phyloP scores from a whole-genome alignment of 1,140 invertebrate genomes.

The Drosophila navojoa region DNA sequence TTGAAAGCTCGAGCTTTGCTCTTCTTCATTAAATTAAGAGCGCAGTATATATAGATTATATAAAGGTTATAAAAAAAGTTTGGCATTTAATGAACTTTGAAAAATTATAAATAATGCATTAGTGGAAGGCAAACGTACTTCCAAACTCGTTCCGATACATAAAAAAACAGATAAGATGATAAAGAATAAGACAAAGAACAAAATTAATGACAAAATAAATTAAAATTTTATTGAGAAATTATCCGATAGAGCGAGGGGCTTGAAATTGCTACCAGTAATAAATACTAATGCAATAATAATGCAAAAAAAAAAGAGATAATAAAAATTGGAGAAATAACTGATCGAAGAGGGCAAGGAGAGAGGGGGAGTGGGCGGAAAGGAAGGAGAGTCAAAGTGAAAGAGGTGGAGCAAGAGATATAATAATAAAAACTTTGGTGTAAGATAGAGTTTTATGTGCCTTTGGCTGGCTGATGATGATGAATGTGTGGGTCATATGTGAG shows the following conservation, averaged over 20 bases:
- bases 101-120: conserved; percentile 49
- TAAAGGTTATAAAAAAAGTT: conserved; percentile 23
- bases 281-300: conserved; percentile 69
- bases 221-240: conserved; percentile 72
- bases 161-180: background rate
- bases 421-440: conserved; percentile 29
- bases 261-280: conserved; percentile 46
- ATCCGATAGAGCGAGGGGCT: conserved; percentile 49
- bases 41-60: conserved; percentile 8
- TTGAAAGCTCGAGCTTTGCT: no score
- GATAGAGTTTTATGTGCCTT: conserved; percentile 16
- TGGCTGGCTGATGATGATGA: background rate
- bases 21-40: conserved; percentile 4
- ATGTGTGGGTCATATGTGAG: background rate
- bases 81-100: conserved; percentile 63
- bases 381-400: background rate
- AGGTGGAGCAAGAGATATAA: conserved; percentile 11
- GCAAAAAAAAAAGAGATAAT: conserved; percentile 35
- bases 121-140: conserved; percentile 44
- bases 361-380: background rate
- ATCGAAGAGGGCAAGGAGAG: background rate
- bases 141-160: conserved; percentile 55
- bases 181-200: background rate
- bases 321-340: conserved; percentile 15
- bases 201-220: conserved; percentile 33